Base-by-base conservation (phyloP, 2,888 invertebrate species). In the Notocelia uddmanniana region DNA sequence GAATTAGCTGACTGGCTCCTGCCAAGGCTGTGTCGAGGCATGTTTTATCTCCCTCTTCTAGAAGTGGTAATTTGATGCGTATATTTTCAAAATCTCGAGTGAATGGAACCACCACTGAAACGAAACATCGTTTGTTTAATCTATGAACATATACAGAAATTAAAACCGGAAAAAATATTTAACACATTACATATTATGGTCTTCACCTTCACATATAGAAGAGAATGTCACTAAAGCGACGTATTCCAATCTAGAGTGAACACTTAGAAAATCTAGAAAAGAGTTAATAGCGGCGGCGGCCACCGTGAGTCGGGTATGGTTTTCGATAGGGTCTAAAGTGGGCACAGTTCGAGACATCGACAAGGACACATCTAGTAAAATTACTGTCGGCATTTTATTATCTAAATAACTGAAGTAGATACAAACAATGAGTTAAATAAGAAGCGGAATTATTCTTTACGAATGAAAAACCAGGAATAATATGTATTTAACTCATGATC, bases 31-130 rank as follows among this genome's bases (percentile, higher is more conserved):
- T 95, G 82, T 97, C 96, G 73, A 98, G 95, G 81, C 97, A 97
- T 0, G 98, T 97, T 87, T 97, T 97, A 84, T 98, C 98, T 81
- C 96, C 96, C 80, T 97, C 97, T 75, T 98, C 97, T 9, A 98
- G 91, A 73, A 95, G 96, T 74, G 95, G 95, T 1, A 98, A 89
- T 77, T 97, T 97, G 19, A 95, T 94, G 78, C 97, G 96, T 74
- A 99, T 96, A 41, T 94, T 92, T 74, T 97, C 97, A 88, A 97
- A 97, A 80, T 99, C 98, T 71, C 98, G 94, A 0, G 98, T 98
- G 82, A 99, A 99, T 19, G 97, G 96, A 50, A 97, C 97, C 41
- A 97, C 95, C 67, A 97, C 95, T 92, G 79, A 66, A 87, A 87
- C 52, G 70, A 59, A 69, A 15, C 75, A 74, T 67, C 3, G n/a